Conservation (phyloP, 2,113 vertebrate species). For the Plotosus lineatus region DNA sequence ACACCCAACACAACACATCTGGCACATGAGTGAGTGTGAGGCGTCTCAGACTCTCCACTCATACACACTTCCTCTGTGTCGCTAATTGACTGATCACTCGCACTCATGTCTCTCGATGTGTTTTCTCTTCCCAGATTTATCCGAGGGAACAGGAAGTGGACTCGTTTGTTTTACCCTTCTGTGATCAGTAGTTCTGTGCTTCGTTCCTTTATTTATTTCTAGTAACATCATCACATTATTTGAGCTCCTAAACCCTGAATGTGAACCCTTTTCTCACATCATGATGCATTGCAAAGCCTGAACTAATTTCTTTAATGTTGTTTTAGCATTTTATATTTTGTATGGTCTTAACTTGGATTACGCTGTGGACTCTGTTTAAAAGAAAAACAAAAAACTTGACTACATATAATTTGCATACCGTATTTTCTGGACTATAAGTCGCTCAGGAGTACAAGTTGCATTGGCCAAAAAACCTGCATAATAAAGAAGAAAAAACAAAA, state of each 20-base stretch:
- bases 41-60: not conserved
- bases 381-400: not conserved
- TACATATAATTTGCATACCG: not conserved
- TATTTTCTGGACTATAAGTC: too few species aligned
- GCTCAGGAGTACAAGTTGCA: too few species aligned
- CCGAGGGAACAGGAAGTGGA: not conserved
- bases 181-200: constrained; percentile 13
- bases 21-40: not conserved
- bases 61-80: not conserved
- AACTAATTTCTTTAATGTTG: not conserved
- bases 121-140: not conserved
- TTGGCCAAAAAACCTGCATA: too few species aligned
- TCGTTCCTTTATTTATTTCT: constrained; percentile 7
- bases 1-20: not conserved
- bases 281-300: not conserved
- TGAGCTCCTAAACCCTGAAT: not conserved
- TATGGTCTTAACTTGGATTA: constrained; percentile 4
- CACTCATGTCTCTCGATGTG: not conserved
- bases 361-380: not conserved
- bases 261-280: constrained; percentile 1
- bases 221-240: not conserved
- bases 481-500: too few species aligned
- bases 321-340: constrained; percentile 27
- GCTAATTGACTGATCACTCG: not conserved
- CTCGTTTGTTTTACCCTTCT: not conserved